Evolutionary conservation across 2,113 vertebrate species (phyloP).

Genomic region (Pogonocichla stellata): DNA sequence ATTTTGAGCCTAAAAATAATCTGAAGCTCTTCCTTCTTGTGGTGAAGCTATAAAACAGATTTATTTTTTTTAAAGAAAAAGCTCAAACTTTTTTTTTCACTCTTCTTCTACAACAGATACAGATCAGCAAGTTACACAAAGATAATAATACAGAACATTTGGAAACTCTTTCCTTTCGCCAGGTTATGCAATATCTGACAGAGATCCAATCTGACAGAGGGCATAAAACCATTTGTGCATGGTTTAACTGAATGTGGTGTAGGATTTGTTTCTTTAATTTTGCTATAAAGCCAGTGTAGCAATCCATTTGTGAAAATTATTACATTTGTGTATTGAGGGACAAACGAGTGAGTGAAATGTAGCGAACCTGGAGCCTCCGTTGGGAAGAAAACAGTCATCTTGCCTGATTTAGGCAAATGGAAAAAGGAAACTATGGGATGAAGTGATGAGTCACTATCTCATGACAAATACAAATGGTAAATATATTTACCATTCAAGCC

Average conservation of each 20-base stretch:
- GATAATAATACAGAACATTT: neutral
- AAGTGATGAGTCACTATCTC: slow-evolving; percentile 5
- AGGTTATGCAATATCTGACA: slow-evolving; percentile 4
- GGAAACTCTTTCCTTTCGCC: neutral
- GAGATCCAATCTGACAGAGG: neutral
- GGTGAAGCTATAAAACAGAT: neutral
- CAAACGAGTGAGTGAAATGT: neutral
- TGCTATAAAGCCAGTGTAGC: neutral
- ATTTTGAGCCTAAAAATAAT: neutral
- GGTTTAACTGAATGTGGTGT: neutral
- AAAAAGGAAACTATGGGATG: slow-evolving; percentile 15
- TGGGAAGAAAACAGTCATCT: neutral
- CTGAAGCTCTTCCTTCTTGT: neutral
- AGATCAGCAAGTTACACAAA: neutral
- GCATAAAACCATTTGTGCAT: neutral
- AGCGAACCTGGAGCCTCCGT: fast-evolving
- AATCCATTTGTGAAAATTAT: neutral
- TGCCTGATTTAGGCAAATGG: neutral
- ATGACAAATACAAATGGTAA: neutral
- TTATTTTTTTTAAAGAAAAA: neutral
- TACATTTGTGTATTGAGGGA: neutral
- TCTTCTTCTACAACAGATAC: neutral
- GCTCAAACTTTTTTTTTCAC: neutral
- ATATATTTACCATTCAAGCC: neutral
- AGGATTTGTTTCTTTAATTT: neutral